Base-by-base conservation (phyloP, 2,797 vertebrate genomes). In the Eleutherodactylus coqui region DNA sequence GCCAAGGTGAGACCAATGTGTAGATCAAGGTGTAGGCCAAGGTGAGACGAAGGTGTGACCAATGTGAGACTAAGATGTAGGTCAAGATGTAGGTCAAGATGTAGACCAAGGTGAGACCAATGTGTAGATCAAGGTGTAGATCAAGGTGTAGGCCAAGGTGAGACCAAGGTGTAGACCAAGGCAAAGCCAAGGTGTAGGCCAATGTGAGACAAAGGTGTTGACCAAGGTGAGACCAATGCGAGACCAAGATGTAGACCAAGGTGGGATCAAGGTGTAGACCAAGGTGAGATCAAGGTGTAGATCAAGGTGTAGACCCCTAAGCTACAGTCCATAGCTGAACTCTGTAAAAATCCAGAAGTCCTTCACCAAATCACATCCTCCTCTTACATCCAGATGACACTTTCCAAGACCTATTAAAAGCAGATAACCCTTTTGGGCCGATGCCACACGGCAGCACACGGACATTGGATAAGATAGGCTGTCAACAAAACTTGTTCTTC, bases 361-460 rank as follows among this genome's bases (percentile, higher is more conserved):
- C 29, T 58, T 75, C 41, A 70, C 49, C 32, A 73, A 47, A 29
- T 72, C 11, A 45, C 21, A 53, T 69, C 53, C 64, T 84, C 75
- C 62, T 14, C 60, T 60, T 72, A 14, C 67, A 19, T 84, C 76
- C 41, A 79, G 29, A 78, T 79, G 43, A 79, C 75, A 60, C 75
- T 70, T 79, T 75, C 14, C 11, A 16, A 64, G 38, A 13, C 85
- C 75, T 75, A 78, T 73, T 87, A 75, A 73, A 62, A 4, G 75
- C 43, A 73, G 86, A 87, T 87, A 84, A 86, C 45, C 75, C 29
- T 45, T 51, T 64, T 83, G 81, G 45, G 34, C 51, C 49, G 5
- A 4, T 41, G 75, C 86, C 81, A 72, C 41, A 72, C 80, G 47
- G 73, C 80, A 72, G 82, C 75, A 32, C 53, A 49, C 19, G 49